These are phyloP conservation scores for Daktulosphaira vitifoliae DNA, from an alignment of 1,140 invertebrate species.

Conservation along the genomic window DNA sequence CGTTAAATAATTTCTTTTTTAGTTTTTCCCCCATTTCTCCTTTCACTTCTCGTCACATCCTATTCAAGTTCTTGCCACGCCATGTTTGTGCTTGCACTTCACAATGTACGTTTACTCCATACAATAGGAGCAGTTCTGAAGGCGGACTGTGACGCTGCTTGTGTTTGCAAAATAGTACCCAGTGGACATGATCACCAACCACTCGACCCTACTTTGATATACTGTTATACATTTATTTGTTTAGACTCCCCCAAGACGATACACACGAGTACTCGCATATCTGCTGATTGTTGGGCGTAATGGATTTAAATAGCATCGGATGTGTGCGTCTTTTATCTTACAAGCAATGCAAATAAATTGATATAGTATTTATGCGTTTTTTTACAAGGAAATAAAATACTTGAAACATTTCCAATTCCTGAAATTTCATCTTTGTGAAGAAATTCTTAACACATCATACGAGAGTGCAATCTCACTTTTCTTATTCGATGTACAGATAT, in stretches of 20 bases:
- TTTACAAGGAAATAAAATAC: too few species aligned
- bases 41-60: too few species aligned
- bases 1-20: constrained; percentile 30
- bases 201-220: not conserved
- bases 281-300: not conserved
- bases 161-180: constrained; percentile 14
- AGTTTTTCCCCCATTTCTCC: not conserved
- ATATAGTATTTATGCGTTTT: too few species aligned
- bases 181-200: not conserved
- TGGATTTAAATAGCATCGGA: constrained; percentile 7
- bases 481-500: too few species aligned
- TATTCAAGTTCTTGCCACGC: too few species aligned
- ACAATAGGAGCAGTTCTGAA: not conserved
- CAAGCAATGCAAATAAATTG: too few species aligned
- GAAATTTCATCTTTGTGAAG: too few species aligned
- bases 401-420: too few species aligned
- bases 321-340: too few species aligned
- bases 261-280: not conserved
- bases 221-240: constrained; percentile 16
- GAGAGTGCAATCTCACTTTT: too few species aligned
- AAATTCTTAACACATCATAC: too few species aligned
- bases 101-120: not conserved
- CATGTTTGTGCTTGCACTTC: not conserved
- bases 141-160: too few species aligned
- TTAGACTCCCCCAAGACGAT: constrained; percentile 10